Percentiles rank a stretch among this genome's conserved stretches.
Conservation (phyloP, 2,888 invertebrate genomes). For the Brenthis daphne region DNA sequence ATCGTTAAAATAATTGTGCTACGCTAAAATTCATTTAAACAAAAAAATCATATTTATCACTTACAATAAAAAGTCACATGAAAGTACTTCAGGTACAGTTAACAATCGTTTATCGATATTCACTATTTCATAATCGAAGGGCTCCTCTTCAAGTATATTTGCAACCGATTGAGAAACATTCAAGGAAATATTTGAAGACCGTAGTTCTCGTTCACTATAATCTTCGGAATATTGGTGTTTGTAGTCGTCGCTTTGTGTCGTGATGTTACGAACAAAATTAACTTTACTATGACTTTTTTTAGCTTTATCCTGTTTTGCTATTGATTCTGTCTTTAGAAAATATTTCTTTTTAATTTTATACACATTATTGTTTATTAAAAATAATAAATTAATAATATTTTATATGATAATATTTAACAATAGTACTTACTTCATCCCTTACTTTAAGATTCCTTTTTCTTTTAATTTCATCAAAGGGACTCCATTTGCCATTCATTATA, state of each 20-base stretch:
- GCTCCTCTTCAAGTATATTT: slow-evolving; percentile 62
- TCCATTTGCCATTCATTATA: slow-evolving; percentile 62
- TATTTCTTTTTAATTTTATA: neutral
- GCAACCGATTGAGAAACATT: slow-evolving; percentile 44
- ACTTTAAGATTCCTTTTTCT: slow-evolving; percentile 39
- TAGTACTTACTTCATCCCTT: slow-evolving; percentile 41
- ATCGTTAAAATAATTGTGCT: too few species aligned
- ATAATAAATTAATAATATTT: too few species aligned
- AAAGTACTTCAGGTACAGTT: slow-evolving; percentile 47
- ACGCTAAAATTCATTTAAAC: neutral
- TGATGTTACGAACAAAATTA: slow-evolving; percentile 49
- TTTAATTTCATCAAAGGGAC: slow-evolving; percentile 53
- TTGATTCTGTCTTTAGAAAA: neutral
- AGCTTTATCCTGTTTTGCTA: neutral
- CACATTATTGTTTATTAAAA: too few species aligned
- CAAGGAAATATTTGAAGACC: slow-evolving; percentile 44
- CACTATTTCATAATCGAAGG: slow-evolving; percentile 73
- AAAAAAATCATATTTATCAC: slow-evolving; percentile 34
- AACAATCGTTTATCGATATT: slow-evolving; percentile 65
- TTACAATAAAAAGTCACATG: slow-evolving; percentile 48
- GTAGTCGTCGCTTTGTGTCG: neutral
- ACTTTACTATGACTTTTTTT: slow-evolving; percentile 48
- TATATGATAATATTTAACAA: neutral
- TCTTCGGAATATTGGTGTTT: slow-evolving; percentile 51
- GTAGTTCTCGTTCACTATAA: slow-evolving; percentile 47